Evolutionary conservation across 2,797 vertebrate genomes (phyloP).

Genomic region (Peromyscus nudipes): DNA sequence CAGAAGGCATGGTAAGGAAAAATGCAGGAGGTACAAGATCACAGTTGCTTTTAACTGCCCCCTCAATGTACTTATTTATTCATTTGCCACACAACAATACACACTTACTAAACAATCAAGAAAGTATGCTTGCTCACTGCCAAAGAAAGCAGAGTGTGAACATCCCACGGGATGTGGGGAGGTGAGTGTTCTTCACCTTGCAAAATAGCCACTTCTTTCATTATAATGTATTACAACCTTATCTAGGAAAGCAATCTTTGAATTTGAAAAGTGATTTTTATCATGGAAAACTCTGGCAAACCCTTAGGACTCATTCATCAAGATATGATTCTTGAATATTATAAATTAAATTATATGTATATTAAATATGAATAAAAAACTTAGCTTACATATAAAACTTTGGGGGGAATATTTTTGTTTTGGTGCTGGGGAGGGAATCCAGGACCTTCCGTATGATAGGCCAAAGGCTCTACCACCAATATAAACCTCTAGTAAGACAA

Average conservation of each 20-base stretch:
- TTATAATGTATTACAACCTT: neutral
- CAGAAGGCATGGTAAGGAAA: neutral
- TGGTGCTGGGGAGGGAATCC: neutral
- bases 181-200: neutral
- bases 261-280: slow-evolving; percentile 45
- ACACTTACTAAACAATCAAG: slow-evolving; percentile 16
- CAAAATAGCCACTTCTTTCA: neutral
- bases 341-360: slow-evolving; percentile 15
- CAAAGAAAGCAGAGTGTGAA: neutral
- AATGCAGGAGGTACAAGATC: neutral
- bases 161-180: neutral
- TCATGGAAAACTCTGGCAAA: slow-evolving; percentile 12
- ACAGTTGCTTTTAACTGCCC: slow-evolving; percentile 18
- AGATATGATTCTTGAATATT: slow-evolving; percentile 26
- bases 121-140: neutral
- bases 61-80: neutral
- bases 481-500: neutral
- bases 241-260: slow-evolving; percentile 3
- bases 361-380: slow-evolving; percentile 46
- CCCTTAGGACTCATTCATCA: neutral
- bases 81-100: neutral
- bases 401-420: neutral
- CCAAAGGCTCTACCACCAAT: neutral
- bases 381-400: slow-evolving; percentile 10
- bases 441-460: neutral